These are phyloP conservation scores for Spinibarbus caldwelli DNA, from an alignment of 2,797 vertebrate genomes.

Conservation along the genomic window DNA sequence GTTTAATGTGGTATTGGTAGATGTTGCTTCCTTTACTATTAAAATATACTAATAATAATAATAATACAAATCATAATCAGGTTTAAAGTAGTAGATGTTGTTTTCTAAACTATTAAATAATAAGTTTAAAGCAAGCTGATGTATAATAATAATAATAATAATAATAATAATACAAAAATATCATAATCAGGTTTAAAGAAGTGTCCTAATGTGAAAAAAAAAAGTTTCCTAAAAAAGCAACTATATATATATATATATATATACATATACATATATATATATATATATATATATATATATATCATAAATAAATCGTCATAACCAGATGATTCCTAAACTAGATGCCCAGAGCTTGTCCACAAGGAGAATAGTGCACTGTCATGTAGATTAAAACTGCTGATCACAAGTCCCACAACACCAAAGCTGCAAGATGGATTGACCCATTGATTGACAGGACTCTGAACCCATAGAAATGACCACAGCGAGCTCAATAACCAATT, in stretches of 20 bases:
- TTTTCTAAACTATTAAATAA: no score
- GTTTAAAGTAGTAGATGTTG: not conserved
- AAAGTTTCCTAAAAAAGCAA: no score
- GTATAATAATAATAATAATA: not conserved
- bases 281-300: no score
- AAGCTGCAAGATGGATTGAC: constrained; percentile 60
- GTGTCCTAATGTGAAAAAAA: no score
- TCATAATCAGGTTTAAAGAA: not conserved
- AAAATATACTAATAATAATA: no score
- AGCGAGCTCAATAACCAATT: constrained; percentile 63
- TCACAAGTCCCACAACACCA: constrained; percentile 37
- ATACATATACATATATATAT: no score
- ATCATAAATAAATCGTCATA: no score
- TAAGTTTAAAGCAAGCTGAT: no score
- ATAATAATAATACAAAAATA: no score
- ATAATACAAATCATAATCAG: not conserved
- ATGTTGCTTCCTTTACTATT: no score
- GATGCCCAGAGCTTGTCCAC: constrained; percentile 18
- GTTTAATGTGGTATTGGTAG: no score
- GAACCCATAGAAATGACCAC: constrained; percentile 59
- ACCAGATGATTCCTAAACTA: constrained; percentile 7
- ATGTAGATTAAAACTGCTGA: constrained; percentile 61
- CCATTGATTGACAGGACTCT: constrained; percentile 62
- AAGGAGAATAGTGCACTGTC: constrained; percentile 27
- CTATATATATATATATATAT: no score